Conservation (phyloP, 2,888 invertebrate genomes). For the Ornithoptera priamus region DNA sequence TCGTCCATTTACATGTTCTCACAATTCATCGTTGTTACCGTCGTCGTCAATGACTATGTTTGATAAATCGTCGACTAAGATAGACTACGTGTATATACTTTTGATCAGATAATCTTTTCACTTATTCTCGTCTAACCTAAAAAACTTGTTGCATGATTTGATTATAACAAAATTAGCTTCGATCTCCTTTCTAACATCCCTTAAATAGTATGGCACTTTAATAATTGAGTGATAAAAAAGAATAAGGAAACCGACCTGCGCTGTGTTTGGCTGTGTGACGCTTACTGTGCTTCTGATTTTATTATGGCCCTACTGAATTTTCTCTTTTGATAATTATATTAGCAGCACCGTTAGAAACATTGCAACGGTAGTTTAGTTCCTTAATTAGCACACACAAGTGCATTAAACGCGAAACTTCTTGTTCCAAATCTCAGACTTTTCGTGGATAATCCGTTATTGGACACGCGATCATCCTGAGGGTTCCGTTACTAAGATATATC, state of each 20-base stretch:
- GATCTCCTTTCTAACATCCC: slow-evolving; percentile 64
- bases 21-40: slow-evolving; percentile 20
- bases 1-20: slow-evolving; percentile 36
- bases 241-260: slow-evolving; percentile 51
- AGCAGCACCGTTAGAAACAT: slow-evolving; percentile 63
- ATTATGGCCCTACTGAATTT: slow-evolving; percentile 73
- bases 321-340: slow-evolving; percentile 69
- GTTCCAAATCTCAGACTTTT: slow-evolving; percentile 81
- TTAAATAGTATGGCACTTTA: slow-evolving; percentile 78
- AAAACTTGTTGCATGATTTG: slow-evolving; percentile 68
- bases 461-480: slow-evolving; percentile 75
- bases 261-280: slow-evolving; percentile 72
- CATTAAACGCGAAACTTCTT: slow-evolving; percentile 80
- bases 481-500: slow-evolving; percentile 69
- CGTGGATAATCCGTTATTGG: slow-evolving; percentile 73
- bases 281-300: slow-evolving; percentile 76
- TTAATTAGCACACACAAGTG: slow-evolving; percentile 78
- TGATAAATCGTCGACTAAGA: not conserved
- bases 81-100: slow-evolving; percentile 3
- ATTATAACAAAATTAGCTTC: slow-evolving; percentile 56
- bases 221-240: slow-evolving; percentile 63
- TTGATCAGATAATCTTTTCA: slow-evolving; percentile 17
- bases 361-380: slow-evolving; percentile 75
- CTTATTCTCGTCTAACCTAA: slow-evolving; percentile 39
- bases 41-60: slow-evolving; percentile 9